Evolutionary conservation across 1,140 invertebrate species (phyloP), one percentile per base, ranked within the genome.

Genomic region (Lamellibrachia luymesi): DNA sequence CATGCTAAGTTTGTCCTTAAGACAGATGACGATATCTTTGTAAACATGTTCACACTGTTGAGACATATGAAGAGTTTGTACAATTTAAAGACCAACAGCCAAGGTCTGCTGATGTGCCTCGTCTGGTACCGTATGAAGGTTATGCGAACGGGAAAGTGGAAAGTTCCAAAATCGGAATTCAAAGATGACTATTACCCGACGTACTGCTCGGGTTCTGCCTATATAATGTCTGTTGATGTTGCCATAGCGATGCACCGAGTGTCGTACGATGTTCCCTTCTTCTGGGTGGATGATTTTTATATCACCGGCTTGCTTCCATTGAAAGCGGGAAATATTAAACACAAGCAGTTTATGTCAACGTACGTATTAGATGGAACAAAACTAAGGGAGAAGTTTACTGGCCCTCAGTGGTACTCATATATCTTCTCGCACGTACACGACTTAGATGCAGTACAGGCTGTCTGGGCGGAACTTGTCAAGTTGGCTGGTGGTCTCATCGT

Each of bases 21-120:
- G 94, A 96, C 96, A 8, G 97, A 97, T 94, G 97, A 97, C 93
- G 97, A 97, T 94, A 97, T 97, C 92, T 97, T 97, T 94, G 95
- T 97, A 6, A 96, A 97, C 95, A 94, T 97, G 27, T 95, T 95
- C 93, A 93, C 92, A 50, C 93, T 92, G 64, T 92, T 90, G 38
- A 92, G 50, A 27, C 95, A 94, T 17, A 90, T 95, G 64, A 89
- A 93, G 38, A 38, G 90, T 27, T 38, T 94, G 10, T 25, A 94
- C n/a, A 91, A n/a, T 10, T 27, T 38, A 13, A 92, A 91, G 49
- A 49, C 52, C 27, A 91, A 94, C 50, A 93, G 92, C 51, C 49
- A 90, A 17, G 90, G 92, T 5, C 50, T 94, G 4, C 90, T 94
- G 50, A 91, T 94, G 92, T 94, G 93, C 64, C 90, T 92, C 6